phyloP scores from a whole-genome alignment of 1,140 invertebrate genomes.

The Camponotus floridanus region DNA sequence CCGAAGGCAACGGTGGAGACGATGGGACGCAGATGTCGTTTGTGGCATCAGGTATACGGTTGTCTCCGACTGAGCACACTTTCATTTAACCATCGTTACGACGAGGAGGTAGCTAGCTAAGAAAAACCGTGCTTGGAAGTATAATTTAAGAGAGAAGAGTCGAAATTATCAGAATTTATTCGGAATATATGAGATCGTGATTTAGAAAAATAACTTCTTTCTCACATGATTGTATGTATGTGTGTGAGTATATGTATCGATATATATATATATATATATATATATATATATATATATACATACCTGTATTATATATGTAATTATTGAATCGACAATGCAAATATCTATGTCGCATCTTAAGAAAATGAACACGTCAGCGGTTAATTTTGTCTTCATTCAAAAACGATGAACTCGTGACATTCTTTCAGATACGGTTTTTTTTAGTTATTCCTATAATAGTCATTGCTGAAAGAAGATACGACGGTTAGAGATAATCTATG shows the following conservation, averaged over 20 bases:
- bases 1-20: slow-evolving; percentile 36
- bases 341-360: slow-evolving; percentile 1
- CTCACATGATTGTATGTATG: neutral
- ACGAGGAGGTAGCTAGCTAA: neutral
- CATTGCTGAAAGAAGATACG: neutral
- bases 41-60: slow-evolving; percentile 37
- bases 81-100: neutral
- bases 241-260: neutral
- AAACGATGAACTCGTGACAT: slow-evolving; percentile 22
- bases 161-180: neutral
- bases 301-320: neutral
- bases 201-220: neutral
- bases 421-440: slow-evolving; percentile 11
- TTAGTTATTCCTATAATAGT: neutral
- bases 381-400: slow-evolving; percentile 27
- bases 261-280: no score
- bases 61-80: neutral
- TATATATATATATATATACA: no score
- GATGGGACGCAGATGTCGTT: slow-evolving; percentile 46
- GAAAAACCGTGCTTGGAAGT: neutral
- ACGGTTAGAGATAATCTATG: neutral
- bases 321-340: neutral
- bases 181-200: neutral
- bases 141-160: slow-evolving; percentile 13
- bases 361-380: neutral